Conservation (phyloP, 2,888 invertebrate species). For the Campoletis raptor region DNA sequence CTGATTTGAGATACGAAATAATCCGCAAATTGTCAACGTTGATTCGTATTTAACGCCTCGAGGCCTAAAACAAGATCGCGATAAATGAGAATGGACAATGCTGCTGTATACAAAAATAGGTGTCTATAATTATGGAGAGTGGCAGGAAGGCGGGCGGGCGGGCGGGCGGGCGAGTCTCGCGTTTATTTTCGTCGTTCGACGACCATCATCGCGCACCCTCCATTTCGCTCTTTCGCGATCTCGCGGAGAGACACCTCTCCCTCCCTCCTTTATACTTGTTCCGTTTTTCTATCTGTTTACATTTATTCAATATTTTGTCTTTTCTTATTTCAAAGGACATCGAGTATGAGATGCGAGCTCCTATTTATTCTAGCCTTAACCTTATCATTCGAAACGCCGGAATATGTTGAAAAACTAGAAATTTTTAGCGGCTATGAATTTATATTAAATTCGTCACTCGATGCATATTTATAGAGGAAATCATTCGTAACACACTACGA, state of each 20-base stretch:
- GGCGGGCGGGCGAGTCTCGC: constrained; percentile 3
- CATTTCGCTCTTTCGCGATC: not conserved
- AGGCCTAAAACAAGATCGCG: constrained; percentile 2
- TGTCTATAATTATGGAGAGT: constrained; percentile 38
- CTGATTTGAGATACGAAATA: no score
- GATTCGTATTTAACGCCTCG: not conserved
- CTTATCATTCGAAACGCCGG: not conserved
- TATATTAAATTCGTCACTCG: not conserved
- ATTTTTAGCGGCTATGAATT: not conserved
- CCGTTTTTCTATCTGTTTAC: no score
- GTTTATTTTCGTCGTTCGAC: constrained; percentile 45
- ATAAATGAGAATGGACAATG: constrained; percentile 22
- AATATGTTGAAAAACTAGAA: not conserved
- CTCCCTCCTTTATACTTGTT: no score
- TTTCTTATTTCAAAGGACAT: no score
- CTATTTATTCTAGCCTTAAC: no score
- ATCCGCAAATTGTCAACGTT: not conserved
- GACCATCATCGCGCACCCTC: constrained; percentile 29
- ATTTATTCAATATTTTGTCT: no score
- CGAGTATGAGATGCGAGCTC: no score
- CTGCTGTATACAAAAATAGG: constrained; percentile 36
- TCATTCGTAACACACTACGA: not conserved
- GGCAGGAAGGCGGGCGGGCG: not conserved
- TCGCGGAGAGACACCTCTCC: not conserved
- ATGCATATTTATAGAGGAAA: not conserved